These are phyloP conservation scores for Stramonita haemastoma DNA, from an alignment of 2,888 invertebrate genomes.

Conservation along the genomic window DNA sequence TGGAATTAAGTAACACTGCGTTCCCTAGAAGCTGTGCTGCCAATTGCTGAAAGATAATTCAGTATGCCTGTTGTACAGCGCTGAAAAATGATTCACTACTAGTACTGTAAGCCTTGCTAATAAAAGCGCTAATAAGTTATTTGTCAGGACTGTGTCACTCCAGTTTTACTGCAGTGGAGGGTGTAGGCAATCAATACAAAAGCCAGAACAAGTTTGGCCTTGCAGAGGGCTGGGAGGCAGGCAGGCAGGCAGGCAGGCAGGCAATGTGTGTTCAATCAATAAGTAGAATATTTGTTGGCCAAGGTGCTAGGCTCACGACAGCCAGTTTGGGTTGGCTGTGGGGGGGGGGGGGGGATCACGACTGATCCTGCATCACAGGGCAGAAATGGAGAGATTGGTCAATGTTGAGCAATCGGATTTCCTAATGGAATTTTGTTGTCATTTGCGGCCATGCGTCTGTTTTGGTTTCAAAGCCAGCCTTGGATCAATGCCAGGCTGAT, in stretches of 20 bases:
- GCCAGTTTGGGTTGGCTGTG: neutral
- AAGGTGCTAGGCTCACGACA: constrained; percentile 18
- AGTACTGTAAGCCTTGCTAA: too few species aligned
- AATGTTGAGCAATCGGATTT: constrained; percentile 18
- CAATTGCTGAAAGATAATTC: too few species aligned
- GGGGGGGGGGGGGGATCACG: neutral
- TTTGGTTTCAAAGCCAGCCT: neutral
- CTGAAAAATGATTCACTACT: too few species aligned
- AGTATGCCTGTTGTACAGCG: too few species aligned
- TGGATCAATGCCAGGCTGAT: neutral
- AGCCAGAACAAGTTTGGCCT: neutral
- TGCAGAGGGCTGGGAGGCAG: constrained; percentile 21
- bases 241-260: constrained; percentile 13
- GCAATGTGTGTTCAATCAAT: constrained; percentile 39
- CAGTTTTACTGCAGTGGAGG: neutral
- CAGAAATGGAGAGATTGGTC: neutral
- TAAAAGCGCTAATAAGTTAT: too few species aligned
- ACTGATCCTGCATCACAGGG: neutral
- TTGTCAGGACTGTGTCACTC: constrained; percentile 2
- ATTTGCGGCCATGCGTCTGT: neutral
- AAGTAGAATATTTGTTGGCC: constrained; percentile 26
- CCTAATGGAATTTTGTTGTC: constrained; percentile 36
- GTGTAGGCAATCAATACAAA: constrained; percentile 21
- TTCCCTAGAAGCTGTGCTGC: too few species aligned
- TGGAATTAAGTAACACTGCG: too few species aligned